Base-by-base conservation (phyloP, 2,797 vertebrate genomes). In the Epinephelus awoara region DNA sequence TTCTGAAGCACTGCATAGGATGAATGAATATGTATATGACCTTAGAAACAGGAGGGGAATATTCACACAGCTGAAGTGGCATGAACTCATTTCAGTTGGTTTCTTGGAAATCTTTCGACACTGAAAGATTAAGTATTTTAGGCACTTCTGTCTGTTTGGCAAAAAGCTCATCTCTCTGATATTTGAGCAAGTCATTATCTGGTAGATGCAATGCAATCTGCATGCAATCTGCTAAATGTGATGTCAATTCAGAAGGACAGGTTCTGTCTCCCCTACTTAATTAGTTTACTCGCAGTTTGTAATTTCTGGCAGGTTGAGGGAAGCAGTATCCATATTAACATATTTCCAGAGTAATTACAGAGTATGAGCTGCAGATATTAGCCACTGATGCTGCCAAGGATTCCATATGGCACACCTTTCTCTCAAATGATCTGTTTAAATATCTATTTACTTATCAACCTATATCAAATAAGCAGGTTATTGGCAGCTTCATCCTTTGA, bases 251-350 rank as follows among this genome's bases (percentile, higher is more conserved):
- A 73, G 66, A 80, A 70, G 38, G 51, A 65, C 73, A 23, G 59
- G 18, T 46, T 82, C 65, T 70, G 72, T 72, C 42, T 74, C 54
- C 40, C n/a, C 52, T 59, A 62, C 77, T 86, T 77, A 82, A 85
- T 87, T 76, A 72, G 59, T 88, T 87, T 67, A 77, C 68, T 77
- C 58, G 40, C 42, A 76, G 11, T 75, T 78, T 81, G 66, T 72
- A 44, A 80, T 82, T 77, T 84, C 52, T 75, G 67, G 40, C 83
- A 79, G 67, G 63, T 57, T 68, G 72, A 57, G 56, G 75, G 51
- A 82, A 17, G 67, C 77, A 9, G 25, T 61, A 21, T 75, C 67
- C 25, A 63, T 78, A 75, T 84, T 67, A 87, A 67, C 15, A 57
- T 58, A 55, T 62, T 52, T 63, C 70, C 57, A 69, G 42, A 71